Base-by-base conservation (phyloP, 1,140 invertebrate genomes). In the Tribolium castaneum region DNA sequence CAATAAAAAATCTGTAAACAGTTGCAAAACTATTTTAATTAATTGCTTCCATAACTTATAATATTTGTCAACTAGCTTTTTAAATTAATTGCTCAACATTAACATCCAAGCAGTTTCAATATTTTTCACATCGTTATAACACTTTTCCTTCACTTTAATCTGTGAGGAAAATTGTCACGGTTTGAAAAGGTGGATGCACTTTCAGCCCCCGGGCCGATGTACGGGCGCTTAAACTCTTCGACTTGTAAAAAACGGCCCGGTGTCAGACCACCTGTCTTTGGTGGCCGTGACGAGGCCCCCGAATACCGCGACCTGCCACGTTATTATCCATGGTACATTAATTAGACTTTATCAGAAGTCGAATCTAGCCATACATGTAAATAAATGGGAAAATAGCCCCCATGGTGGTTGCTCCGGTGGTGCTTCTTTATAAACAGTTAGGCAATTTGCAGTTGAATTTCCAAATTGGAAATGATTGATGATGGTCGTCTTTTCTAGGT, bases 311-410 rank as follows among this genome's bases (percentile, higher is more conserved):
- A 73, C 71, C 52, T 54, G 71, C 49, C 49, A 73, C 49, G 49
- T 73, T 73, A 73, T 54, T 76, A 66, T 50, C 59, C 62, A 70
- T 39, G 59, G 76, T 35, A 66, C 76, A 77, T 77, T 77, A 77
- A 77, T 77, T 77, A 77, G 59, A 66, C 70, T 52, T 62, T 71
- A 56, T 77, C 70, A 30, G 30, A 77, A 45, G 6, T 49, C 45
- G 39, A 25, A 77, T 77, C 76, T 77, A 77, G 59, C 54, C 56
- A 75, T 54, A 54, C 16, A 30, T 30, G 25, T 30, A 16, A 19
- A 14, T 75, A 13, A 56, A 59, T 30, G 59, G 35, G n/a, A 45
- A 45, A 45, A 30, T 30, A 62, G 6, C 56, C 56, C 22, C 52
- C 30, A 30, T 66, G 19, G 25, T 59, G 54, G n/a, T 19, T 19